Evolutionary conservation across 2,888 invertebrate species (phyloP).

Genomic region (Heliconius erato): DNA sequence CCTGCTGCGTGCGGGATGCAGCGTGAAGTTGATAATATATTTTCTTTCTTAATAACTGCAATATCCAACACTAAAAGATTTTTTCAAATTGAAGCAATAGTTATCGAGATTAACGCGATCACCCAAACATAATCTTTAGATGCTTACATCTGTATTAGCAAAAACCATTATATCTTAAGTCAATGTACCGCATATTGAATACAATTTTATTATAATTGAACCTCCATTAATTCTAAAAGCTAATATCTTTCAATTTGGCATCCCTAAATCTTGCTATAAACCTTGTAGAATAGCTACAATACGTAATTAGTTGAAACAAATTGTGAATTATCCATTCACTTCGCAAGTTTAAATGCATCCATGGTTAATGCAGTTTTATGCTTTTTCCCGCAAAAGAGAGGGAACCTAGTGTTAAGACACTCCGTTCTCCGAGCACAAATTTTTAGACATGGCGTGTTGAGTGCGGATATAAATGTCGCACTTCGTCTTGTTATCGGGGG

Average conservation of each 20-base stretch:
- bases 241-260: conserved; percentile 21
- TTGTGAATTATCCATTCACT: conserved; percentile 12
- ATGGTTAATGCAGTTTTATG: not conserved
- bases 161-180: not conserved
- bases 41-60: too few relatives aligned
- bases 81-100: too few relatives aligned
- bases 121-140: too few relatives aligned
- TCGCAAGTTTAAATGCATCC: not conserved
- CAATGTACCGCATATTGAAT: not conserved
- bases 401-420: not conserved
- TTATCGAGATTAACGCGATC: too few relatives aligned
- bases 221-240: not conserved
- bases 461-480: not conserved
- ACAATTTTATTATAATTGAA: not conserved
- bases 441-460: not conserved
- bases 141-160: not conserved
- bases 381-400: not conserved
- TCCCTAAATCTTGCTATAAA: conserved; percentile 19
- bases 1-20: too few relatives aligned
- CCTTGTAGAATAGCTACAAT: not conserved
- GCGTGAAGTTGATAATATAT: too few relatives aligned
- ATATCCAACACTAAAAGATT: too few relatives aligned
- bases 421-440: not conserved
- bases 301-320: conserved; percentile 24
- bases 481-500: not conserved